Conservation (phyloP, 2,888 invertebrate species). For the Eremobia ochroleuca region DNA sequence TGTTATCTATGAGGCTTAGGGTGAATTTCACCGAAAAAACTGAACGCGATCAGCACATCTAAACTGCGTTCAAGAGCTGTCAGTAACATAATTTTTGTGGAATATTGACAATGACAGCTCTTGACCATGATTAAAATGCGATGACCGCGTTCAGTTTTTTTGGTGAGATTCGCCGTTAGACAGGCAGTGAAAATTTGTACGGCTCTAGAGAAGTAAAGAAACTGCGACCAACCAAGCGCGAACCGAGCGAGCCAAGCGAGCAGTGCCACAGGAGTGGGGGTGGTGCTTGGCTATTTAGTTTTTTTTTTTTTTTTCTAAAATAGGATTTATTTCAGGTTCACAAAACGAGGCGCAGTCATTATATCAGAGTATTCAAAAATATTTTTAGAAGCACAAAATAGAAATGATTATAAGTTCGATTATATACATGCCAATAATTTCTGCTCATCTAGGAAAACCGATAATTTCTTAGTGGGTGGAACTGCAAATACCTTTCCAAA, state of each 20-base stretch:
- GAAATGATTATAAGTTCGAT: background rate
- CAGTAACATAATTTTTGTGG: background rate
- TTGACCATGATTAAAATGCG: background rate
- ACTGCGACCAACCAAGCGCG: too few relatives aligned
- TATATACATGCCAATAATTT: background rate
- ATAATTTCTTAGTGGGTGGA: background rate
- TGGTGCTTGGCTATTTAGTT: rapidly evolving
- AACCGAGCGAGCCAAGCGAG: too few relatives aligned
- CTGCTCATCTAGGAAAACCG: background rate
- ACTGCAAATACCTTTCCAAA: conserved; percentile 17
- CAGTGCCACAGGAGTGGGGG: too few relatives aligned
- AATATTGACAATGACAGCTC: background rate
- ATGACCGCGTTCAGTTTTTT: background rate
- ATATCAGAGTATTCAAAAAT: background rate
- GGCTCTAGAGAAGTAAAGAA: background rate
- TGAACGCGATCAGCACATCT: background rate
- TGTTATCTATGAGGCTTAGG: background rate
- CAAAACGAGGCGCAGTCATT: background rate
- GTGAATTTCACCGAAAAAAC: background rate
- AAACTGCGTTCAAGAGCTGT: background rate
- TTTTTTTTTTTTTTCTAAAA: background rate
- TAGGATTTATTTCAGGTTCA: background rate
- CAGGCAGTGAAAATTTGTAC: background rate
- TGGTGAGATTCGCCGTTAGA: background rate
- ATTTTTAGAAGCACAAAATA: background rate